phyloP scores from a whole-genome alignment of 2,797 vertebrate genomes.

The Ctenosaura bakeri region DNA sequence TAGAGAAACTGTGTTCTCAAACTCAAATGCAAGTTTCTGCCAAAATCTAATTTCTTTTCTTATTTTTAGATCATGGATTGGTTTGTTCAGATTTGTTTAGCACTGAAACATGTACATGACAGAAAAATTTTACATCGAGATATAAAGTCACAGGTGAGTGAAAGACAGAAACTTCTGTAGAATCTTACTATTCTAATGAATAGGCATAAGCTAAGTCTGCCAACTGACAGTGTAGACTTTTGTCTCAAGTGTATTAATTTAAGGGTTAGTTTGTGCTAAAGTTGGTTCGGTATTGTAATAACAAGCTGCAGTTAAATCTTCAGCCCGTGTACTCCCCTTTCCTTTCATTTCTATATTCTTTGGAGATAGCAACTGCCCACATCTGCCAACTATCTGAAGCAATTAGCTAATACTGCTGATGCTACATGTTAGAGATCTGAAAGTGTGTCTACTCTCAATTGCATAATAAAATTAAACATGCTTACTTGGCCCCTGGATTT shows the following conservation, averaged over 20 bases:
- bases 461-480: neutral
- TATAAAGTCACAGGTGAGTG: conserved; percentile 97
- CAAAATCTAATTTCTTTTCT: conserved; percentile 44
- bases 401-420: neutral
- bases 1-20: neutral
- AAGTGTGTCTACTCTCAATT: too few species aligned
- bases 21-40: conserved; percentile 29
- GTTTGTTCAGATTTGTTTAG: conserved; percentile 99
- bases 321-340: neutral
- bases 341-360: neutral
- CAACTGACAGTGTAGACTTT: neutral
- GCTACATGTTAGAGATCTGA: neutral
- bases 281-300: neutral
- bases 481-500: neutral
- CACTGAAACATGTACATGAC: conserved; percentile 96
- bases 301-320: neutral
- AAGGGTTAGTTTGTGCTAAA: neutral
- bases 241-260: neutral
- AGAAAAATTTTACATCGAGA: conserved; percentile 98
- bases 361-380: neutral
- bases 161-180: neutral
- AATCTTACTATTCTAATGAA: neutral
- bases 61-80: conserved; percentile 91
- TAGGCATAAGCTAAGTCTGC: neutral
- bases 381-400: neutral